phyloP scores from a whole-genome alignment of 2,888 invertebrate genomes.

The Hydropsyche betteni region DNA sequence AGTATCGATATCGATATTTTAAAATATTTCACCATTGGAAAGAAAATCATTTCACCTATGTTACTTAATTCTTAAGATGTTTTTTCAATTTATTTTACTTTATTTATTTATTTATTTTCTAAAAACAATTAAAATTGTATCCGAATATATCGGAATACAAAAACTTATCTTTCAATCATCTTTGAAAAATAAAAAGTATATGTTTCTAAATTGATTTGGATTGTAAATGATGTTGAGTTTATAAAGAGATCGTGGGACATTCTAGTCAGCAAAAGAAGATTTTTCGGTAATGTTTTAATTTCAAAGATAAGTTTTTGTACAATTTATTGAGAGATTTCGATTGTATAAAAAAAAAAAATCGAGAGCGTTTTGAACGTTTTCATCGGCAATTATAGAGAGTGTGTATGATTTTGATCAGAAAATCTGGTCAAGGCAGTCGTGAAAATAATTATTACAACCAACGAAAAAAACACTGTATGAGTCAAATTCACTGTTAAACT shows the following conservation, averaged over 20 bases:
- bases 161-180: not conserved
- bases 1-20: too few species aligned
- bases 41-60: not conserved
- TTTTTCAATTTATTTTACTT: not conserved
- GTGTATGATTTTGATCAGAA: not conserved
- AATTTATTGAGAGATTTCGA: not conserved
- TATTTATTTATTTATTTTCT: constrained; percentile 23
- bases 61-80: constrained; percentile 1
- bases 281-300: not conserved
- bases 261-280: not conserved
- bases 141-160: not conserved
- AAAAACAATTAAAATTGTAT: not conserved
- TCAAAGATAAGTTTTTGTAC: constrained; percentile 10
- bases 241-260: not conserved
- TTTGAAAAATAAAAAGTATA: not conserved
- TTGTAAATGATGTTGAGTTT: not conserved
- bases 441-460: constrained; percentile 5
- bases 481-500: not conserved
- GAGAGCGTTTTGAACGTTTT: too few species aligned
- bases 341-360: not conserved
- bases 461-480: not conserved
- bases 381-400: too few species aligned
- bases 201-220: constrained; percentile 1
- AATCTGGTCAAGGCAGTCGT: constrained; percentile 10
- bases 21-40: too few species aligned